Evolutionary conservation across 2,797 vertebrate genomes (phyloP).

Genomic region (Xyrichtys novacula): DNA sequence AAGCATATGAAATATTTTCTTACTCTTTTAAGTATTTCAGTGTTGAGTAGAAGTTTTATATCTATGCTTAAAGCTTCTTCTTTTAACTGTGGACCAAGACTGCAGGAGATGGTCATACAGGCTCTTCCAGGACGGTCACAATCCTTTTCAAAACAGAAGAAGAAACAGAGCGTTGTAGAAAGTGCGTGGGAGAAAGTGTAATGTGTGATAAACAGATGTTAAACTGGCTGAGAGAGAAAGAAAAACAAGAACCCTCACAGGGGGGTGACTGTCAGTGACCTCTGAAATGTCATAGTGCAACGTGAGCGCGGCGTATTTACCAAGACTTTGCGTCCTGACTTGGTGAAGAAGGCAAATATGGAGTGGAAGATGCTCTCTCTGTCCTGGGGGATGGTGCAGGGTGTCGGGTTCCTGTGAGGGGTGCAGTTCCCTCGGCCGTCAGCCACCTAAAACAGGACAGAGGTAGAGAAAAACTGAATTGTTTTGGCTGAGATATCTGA

Average conservation of each 20-base stretch:
- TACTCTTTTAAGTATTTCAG: constrained; percentile 96
- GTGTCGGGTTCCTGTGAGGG: constrained; percentile 89
- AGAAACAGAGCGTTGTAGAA: constrained; percentile 6
- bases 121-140: constrained; percentile 92
- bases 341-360: constrained; percentile 98
- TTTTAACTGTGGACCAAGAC: constrained; percentile 90
- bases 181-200: constrained; percentile 20
- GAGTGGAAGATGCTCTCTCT: constrained; percentile 96
- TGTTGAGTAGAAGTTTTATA: constrained; percentile 93
- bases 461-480: background rate
- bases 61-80: constrained; percentile 92
- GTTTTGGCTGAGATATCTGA: background rate
- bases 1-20: background rate
- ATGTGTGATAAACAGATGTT: constrained; percentile 61
- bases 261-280: constrained; percentile 36
- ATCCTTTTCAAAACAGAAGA: constrained; percentile 83
- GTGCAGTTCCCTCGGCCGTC: constrained; percentile 93
- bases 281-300: constrained; percentile 49
- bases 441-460: constrained; percentile 85
- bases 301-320: constrained; percentile 81
- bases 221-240: constrained; percentile 13
- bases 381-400: constrained; percentile 93
- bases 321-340: constrained; percentile 97
- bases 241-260: constrained; percentile 31
- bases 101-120: constrained; percentile 91